phyloP scores from a whole-genome alignment of 2,113 vertebrate genomes.

The Rhea americana region DNA sequence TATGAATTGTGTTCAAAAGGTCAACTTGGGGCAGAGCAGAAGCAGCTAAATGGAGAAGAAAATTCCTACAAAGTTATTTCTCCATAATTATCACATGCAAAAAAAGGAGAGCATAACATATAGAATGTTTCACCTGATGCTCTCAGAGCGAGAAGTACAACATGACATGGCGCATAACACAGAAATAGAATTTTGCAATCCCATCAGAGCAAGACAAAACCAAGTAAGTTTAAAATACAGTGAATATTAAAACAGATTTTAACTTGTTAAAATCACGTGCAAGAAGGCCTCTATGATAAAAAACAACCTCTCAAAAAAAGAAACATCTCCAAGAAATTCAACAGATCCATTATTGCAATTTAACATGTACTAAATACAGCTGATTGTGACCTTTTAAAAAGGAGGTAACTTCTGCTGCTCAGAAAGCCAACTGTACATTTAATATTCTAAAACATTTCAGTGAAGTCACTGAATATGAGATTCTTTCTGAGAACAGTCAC shows the following conservation, averaged over 20 bases:
- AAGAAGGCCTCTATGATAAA: background rate
- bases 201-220: background rate
- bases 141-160: background rate
- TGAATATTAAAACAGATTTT: background rate
- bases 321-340: background rate
- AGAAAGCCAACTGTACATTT: background rate
- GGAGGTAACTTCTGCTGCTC: background rate
- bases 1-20: background rate
- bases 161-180: background rate
- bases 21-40: background rate
- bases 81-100: background rate
- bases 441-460: background rate
- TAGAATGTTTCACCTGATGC: background rate
- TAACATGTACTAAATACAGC: background rate
- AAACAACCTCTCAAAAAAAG: background rate
- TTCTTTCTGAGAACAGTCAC: background rate
- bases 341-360: background rate
- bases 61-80: background rate
- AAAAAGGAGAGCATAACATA: background rate
- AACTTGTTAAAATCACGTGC: background rate
- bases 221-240: background rate
- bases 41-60: background rate
- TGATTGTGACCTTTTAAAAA: background rate
- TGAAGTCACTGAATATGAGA: background rate
- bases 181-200: background rate